phyloP scores from a whole-genome alignment of 2,888 invertebrate species.

The Silvanus unidentatus region DNA sequence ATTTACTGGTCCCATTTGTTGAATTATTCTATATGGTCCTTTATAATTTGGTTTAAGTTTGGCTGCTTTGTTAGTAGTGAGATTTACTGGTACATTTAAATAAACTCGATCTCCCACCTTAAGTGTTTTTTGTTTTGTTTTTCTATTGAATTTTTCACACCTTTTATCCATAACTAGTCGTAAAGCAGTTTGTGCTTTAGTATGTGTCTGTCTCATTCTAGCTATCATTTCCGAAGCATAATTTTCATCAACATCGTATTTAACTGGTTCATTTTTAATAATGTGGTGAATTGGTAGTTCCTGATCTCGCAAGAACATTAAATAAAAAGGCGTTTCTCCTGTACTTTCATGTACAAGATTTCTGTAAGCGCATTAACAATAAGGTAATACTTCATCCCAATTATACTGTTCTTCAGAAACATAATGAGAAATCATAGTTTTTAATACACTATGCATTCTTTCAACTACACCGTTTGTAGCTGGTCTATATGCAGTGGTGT shows the following conservation, averaged over 20 bases:
- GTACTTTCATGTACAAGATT: conserved; percentile 19
- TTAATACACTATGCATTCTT: conserved; percentile 28
- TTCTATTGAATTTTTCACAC: conserved; percentile 1
- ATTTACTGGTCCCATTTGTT: conserved; percentile 13
- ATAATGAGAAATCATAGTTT: conserved; percentile 27
- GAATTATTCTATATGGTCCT: conserved; percentile 1
- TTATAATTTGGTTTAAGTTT: neutral
- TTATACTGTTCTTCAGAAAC: conserved; percentile 20
- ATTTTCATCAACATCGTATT: conserved; percentile 12
- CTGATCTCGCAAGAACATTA: conserved; percentile 23
- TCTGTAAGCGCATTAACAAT: conserved; percentile 24
- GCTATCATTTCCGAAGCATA: conserved; percentile 7
- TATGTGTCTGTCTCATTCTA: conserved; percentile 5
- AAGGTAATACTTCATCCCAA: conserved; percentile 31
- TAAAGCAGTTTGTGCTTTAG: conserved; percentile 1
- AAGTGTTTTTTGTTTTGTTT: conserved; percentile 1
- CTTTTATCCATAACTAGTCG: neutral
- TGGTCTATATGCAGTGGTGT: conserved; percentile 30
- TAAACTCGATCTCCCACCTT: conserved; percentile 8
- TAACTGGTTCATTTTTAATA: conserved; percentile 8
- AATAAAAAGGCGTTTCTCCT: conserved; percentile 20
- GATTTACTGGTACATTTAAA: conserved; percentile 2
- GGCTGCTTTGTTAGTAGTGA: neutral
- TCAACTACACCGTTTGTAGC: conserved; percentile 32
- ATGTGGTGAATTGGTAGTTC: conserved; percentile 19